Percentiles rank a stretch among this genome's conserved stretches.
These are phyloP conservation scores for Microdon myrmicae DNA, from an alignment of 2,888 invertebrate genomes.

Conservation along the genomic window DNA sequence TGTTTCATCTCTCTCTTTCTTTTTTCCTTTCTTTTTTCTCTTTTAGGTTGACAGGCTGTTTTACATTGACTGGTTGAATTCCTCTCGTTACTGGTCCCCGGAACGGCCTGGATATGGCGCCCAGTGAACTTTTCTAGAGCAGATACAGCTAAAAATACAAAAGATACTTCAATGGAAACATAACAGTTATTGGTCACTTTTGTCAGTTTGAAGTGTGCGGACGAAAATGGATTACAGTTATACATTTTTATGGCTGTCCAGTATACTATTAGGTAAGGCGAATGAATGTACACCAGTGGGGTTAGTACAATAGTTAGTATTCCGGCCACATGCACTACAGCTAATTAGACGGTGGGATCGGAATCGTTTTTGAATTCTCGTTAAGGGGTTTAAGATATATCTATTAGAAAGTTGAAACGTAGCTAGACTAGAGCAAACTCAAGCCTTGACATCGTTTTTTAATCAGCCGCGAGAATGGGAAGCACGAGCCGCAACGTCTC, in stretches of 20 bases:
- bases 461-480: too few relatives aligned
- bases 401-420: too few relatives aligned
- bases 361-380: too few relatives aligned
- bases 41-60: slow-evolving; percentile 14
- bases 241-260: slow-evolving; percentile 65
- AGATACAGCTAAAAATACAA: slow-evolving; percentile 31
- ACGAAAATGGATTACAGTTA: slow-evolving; percentile 65
- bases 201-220: slow-evolving; percentile 56
- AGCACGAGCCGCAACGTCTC: too few relatives aligned
- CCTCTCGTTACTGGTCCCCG: slow-evolving; percentile 19
- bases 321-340: too few relatives aligned
- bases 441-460: too few relatives aligned
- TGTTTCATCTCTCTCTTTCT: slow-evolving; percentile 7
- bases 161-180: slow-evolving; percentile 52
- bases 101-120: slow-evolving; percentile 45
- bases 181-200: slow-evolving; percentile 51
- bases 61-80: too few relatives aligned
- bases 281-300: slow-evolving; percentile 5
- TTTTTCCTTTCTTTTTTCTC: not conserved
- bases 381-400: too few relatives aligned
- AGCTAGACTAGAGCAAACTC: too few relatives aligned
- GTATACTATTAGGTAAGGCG: slow-evolving; percentile 63
- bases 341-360: too few relatives aligned
- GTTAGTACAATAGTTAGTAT: too few relatives aligned
- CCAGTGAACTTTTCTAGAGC: slow-evolving; percentile 44